Conservation (phyloP, 2,113 vertebrate species). For the Ploceus nigricollis region DNA sequence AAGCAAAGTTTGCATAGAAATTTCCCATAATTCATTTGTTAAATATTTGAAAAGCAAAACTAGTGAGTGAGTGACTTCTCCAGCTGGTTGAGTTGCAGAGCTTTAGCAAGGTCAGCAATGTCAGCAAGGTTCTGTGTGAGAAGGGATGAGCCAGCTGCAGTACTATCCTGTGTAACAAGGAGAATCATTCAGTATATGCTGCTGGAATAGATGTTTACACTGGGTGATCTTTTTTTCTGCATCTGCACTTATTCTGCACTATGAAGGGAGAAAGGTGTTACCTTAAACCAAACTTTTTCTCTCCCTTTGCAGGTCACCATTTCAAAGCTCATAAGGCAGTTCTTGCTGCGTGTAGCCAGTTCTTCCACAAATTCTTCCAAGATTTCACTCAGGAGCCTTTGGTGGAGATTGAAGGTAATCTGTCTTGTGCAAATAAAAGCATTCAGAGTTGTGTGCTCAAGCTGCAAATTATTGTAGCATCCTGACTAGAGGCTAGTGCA, state of each 20-base stretch:
- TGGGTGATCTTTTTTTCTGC: neutral
- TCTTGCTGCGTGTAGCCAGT: conserved; percentile 96
- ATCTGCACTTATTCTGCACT: neutral
- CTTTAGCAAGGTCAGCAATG: neutral
- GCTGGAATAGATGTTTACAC: neutral
- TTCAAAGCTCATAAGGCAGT: conserved; percentile 99
- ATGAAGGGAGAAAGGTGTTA: neutral
- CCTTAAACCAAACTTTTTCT: neutral
- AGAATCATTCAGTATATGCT: neutral
- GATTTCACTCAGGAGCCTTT: conserved; percentile 96
- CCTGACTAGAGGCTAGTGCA: accelerated
- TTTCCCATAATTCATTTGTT: neutral
- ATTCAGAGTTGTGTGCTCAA: neutral
- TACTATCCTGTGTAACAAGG: neutral
- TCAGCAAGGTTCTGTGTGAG: neutral
- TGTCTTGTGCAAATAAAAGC: neutral
- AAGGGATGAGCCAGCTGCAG: neutral
- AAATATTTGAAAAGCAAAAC: neutral
- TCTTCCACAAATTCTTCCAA: conserved; percentile 97
- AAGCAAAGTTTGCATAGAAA: neutral
- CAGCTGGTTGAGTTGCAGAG: neutral
- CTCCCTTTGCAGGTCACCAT: conserved; percentile 83
- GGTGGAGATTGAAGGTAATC: conserved; percentile 96
- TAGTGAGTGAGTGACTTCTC: neutral
- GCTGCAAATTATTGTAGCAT: neutral